These are phyloP conservation scores for Corythaeola cristata DNA, from an alignment of 2,113 vertebrate species.

Conservation along the genomic window DNA sequence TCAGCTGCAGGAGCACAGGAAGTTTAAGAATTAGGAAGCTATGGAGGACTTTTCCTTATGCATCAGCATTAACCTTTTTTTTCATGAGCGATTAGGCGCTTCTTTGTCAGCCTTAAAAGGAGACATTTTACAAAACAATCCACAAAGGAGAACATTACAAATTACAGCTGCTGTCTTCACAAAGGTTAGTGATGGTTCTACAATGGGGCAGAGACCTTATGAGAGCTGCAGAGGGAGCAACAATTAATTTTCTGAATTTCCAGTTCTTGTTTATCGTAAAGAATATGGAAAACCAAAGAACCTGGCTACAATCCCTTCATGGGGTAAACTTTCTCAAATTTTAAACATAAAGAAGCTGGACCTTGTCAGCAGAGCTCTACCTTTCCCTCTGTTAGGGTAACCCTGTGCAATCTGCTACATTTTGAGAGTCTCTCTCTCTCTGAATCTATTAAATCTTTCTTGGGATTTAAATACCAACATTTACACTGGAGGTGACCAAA, in stretches of 20 bases:
- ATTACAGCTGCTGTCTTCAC: neutral
- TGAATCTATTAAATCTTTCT: neutral
- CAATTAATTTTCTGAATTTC: neutral
- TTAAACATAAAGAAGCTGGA: neutral
- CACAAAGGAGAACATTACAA: neutral
- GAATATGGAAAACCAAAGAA: neutral
- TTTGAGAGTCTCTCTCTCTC: neutral
- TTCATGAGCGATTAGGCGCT: neutral
- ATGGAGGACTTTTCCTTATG: neutral
- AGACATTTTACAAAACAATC: neutral
- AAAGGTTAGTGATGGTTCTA: neutral
- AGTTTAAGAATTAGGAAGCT: conserved; percentile 1
- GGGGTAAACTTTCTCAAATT: neutral
- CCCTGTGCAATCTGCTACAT: neutral
- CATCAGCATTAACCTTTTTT: neutral
- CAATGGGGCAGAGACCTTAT: neutral
- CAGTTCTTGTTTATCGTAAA: neutral
- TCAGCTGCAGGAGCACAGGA: neutral
- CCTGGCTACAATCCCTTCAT: neutral
- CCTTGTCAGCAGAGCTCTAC: neutral
- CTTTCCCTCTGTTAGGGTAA: neutral
- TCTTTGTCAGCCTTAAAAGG: neutral
- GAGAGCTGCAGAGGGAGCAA: neutral
- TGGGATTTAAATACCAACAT: neutral
- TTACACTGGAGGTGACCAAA: neutral